These are phyloP conservation scores for Rhimphoctona megacephalus DNA, from an alignment of 2,888 invertebrate genomes.

Conservation along the genomic window DNA sequence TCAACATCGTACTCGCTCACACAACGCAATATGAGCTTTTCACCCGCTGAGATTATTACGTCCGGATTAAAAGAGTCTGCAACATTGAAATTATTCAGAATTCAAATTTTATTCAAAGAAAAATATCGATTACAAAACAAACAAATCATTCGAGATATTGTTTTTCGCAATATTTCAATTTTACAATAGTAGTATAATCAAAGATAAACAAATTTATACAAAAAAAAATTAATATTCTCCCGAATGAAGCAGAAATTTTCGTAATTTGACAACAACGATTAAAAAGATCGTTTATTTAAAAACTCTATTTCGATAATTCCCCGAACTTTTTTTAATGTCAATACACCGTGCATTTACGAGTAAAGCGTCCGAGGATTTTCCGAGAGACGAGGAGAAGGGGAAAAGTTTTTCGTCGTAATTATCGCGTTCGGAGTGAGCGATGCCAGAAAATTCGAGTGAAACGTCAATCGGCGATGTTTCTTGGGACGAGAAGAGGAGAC, in stretches of 20 bases:
- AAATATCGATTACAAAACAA: not conserved
- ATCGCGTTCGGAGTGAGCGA: conserved; percentile 2
- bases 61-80: conserved; percentile 76
- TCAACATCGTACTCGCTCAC: conserved; percentile 69
- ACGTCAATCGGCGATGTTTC: conserved; percentile 33
- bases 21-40: conserved; percentile 79
- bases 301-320: conserved; percentile 69
- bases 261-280: not conserved
- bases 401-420: conserved; percentile 17
- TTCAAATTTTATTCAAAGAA: not conserved
- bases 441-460: conserved; percentile 48
- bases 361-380: not conserved
- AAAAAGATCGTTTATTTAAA: not conserved
- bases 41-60: conserved; percentile 75
- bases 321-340: conserved; percentile 48
- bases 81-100: conserved; percentile 61
- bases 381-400: not conserved
- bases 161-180: not conserved
- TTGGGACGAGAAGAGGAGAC: not conserved
- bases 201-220: too few species aligned
- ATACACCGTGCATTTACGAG: not conserved
- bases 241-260: not conserved
- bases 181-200: too few species aligned
- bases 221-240: too few species aligned
- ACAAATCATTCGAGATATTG: too few species aligned